These are phyloP conservation scores for Natrix natrix DNA, from an alignment of 2,797 vertebrate species.

Conservation along the genomic window DNA sequence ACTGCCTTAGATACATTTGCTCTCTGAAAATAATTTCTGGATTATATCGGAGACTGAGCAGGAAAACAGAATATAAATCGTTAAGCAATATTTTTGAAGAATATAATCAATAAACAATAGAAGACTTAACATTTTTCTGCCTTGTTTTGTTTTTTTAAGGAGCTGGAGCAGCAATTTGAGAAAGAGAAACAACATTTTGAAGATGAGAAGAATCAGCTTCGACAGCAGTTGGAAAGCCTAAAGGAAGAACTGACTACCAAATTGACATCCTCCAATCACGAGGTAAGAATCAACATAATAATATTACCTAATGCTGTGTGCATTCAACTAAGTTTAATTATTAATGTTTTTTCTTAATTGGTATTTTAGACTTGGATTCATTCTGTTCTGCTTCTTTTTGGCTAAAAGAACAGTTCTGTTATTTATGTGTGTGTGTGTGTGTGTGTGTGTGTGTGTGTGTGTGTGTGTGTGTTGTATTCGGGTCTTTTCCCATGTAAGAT, in stretches of 20 bases:
- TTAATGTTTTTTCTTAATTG: neutral
- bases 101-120: neutral
- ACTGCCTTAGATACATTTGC: neutral
- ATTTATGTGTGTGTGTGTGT: no score
- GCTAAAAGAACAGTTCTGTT: constrained; percentile 4
- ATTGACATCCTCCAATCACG: constrained; percentile 83
- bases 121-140: constrained; percentile 29
- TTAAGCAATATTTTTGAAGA: neutral
- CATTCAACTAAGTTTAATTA: constrained; percentile 9
- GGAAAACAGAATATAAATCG: neutral
- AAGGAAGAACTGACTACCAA: constrained; percentile 85
- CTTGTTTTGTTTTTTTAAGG: constrained; percentile 69
- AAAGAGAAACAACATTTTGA: constrained; percentile 86
- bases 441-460: no score
- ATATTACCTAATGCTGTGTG: neutral
- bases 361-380: neutral
- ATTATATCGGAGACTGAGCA: neutral
- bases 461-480: no score
- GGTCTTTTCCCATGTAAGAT: no score
- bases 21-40: neutral
- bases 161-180: constrained; percentile 92
- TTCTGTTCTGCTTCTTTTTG: neutral
- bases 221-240: constrained; percentile 85
- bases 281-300: constrained; percentile 74
- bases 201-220: constrained; percentile 87